phyloP scores from a whole-genome alignment of 2,888 invertebrate genomes.

The Tenthredo scrophulariae region DNA sequence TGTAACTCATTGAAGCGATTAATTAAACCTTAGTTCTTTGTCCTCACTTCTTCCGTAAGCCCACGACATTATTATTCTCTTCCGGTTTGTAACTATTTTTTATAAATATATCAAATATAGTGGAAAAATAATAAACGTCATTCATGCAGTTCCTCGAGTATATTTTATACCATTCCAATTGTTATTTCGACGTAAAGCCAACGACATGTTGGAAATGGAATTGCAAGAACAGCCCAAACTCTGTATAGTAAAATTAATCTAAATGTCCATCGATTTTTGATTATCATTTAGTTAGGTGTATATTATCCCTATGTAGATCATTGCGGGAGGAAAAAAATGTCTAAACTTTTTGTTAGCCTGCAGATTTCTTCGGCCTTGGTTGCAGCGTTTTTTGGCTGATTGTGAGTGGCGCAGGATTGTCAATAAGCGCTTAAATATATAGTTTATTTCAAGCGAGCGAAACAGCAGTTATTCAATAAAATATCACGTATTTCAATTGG shows the following conservation, averaged over 20 bases:
- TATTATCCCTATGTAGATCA: not conserved
- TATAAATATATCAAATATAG: not conserved
- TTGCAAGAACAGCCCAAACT: not conserved
- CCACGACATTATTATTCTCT: not conserved
- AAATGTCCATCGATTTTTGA: not conserved
- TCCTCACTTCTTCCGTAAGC: not conserved
- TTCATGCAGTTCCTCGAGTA: not conserved
- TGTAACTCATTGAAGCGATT: constrained; percentile 11
- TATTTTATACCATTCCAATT: not conserved
- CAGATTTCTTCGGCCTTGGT: constrained; percentile 26
- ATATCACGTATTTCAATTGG: constrained; percentile 12
- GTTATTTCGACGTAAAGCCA: not conserved
- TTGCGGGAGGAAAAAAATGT: not conserved
- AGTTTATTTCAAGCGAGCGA: not conserved
- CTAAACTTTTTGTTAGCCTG: not conserved
- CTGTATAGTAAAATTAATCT: not conserved
- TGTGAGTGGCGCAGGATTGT: not conserved
- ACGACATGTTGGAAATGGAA: not conserved
- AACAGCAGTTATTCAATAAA: constrained; percentile 10
- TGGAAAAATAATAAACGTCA: not conserved
- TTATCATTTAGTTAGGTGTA: not conserved
- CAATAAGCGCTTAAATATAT: not conserved
- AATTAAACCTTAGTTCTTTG: constrained; percentile 21
- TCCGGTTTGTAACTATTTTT: not conserved
- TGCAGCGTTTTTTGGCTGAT: not conserved